Evolutionary conservation across 2,113 vertebrate genomes (phyloP).

Genomic region (Triplophysa siluroides): DNA sequence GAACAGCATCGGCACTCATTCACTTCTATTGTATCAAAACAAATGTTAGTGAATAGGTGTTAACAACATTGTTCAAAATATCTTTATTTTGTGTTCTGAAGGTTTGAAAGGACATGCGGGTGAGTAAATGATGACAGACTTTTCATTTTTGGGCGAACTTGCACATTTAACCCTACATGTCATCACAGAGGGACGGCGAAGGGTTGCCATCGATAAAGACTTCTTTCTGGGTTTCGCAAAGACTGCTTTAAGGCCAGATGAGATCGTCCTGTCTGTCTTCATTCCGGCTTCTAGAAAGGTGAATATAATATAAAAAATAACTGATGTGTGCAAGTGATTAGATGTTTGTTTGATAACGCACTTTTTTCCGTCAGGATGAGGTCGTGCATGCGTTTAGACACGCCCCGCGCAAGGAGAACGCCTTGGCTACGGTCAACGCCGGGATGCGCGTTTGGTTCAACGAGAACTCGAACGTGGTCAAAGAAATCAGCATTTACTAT

Average conservation of each 20-base stretch:
- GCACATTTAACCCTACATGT: too few species aligned
- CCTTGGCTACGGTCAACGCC: conserved; percentile 77
- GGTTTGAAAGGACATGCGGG: too few species aligned
- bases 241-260: conserved; percentile 76
- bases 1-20: too few species aligned
- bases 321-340: background rate
- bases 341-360: background rate
- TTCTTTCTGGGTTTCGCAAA: conserved; percentile 79
- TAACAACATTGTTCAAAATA: too few species aligned
- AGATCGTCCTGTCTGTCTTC: conserved; percentile 80
- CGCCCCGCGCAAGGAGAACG: conserved; percentile 81
- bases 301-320: background rate
- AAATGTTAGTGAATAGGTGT: too few species aligned
- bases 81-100: too few species aligned
- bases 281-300: conserved; percentile 83
- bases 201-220: conserved; percentile 76
- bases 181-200: conserved; percentile 62
- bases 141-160: too few species aligned
- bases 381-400: conserved; percentile 83
- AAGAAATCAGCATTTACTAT: conserved; percentile 80
- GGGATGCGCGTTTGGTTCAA: conserved; percentile 84
- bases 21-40: too few species aligned
- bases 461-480: conserved; percentile 73
- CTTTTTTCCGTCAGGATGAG: conserved; percentile 75
- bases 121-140: too few species aligned